These are phyloP conservation scores for Caenorhabditis japonica DNA, from an alignment of 2,888 invertebrate species.

Conservation along the genomic window DNA sequence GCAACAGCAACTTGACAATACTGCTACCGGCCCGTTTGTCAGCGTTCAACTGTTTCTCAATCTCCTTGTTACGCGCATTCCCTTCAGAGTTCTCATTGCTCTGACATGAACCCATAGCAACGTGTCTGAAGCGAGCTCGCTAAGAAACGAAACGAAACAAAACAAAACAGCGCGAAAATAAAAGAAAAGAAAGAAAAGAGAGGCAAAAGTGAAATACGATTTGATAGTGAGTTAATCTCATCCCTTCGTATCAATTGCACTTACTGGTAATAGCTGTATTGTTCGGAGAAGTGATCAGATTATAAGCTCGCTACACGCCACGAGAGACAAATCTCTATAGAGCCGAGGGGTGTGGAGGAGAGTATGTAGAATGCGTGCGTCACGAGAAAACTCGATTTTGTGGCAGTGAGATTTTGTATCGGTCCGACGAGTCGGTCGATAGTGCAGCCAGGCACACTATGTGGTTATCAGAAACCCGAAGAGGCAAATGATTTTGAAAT, in stretches of 20 bases:
- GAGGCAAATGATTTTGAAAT: too few relatives aligned
- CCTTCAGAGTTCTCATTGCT: constrained; percentile 61
- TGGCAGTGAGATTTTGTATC: constrained; percentile 33
- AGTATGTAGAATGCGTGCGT: constrained; percentile 46
- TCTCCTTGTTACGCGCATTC: constrained; percentile 68
- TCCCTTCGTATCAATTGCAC: constrained; percentile 33
- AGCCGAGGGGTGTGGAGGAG: constrained; percentile 20
- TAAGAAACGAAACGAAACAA: neutral
- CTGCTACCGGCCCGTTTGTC: constrained; percentile 74
- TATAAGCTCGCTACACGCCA: constrained; percentile 10
- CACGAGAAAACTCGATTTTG: constrained; percentile 24
- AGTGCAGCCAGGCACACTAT: constrained; percentile 12
- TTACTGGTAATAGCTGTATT: constrained; percentile 14
- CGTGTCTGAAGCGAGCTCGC: too few relatives aligned
- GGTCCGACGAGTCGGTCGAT: constrained; percentile 13
- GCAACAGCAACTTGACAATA: constrained; percentile 74
- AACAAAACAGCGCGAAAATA: neutral
- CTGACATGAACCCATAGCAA: constrained; percentile 62
- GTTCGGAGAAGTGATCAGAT: constrained; percentile 27
- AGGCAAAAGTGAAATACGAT: neutral
- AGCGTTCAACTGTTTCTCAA: constrained; percentile 74
- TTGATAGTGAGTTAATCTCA: constrained; percentile 17
- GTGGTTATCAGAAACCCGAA: too few relatives aligned
- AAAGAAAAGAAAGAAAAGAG: neutral
- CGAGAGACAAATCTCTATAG: constrained; percentile 28